Evolutionary conservation across 2,797 vertebrate genomes (phyloP).

Genomic region (Manis javanica): DNA sequence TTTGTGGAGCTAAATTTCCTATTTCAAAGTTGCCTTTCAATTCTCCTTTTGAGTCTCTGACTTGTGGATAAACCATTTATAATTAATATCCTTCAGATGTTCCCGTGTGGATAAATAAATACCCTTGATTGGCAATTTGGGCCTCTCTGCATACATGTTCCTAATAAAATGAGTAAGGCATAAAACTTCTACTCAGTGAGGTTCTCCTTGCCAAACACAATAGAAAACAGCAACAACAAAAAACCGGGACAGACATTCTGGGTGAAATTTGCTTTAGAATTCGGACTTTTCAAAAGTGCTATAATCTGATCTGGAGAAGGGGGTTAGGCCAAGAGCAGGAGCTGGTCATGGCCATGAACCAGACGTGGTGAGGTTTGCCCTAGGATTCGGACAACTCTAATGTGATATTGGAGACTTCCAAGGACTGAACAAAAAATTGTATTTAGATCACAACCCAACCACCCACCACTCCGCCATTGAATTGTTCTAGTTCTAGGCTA

Average conservation of each 20-base stretch:
- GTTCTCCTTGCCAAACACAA: slow-evolving; percentile 20
- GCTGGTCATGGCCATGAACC: not conserved
- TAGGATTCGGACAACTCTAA: not conserved
- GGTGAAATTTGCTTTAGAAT: not conserved
- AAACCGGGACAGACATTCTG: not conserved
- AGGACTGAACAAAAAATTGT: not conserved
- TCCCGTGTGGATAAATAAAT: not conserved
- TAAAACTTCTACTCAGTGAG: not conserved
- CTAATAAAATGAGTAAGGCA: not conserved
- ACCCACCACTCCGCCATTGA: not conserved
- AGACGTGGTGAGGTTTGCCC: not conserved
- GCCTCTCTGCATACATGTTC: not conserved
- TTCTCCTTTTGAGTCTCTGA: not conserved
- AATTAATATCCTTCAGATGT: not conserved
- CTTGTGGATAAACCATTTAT: not conserved
- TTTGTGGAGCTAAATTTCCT: not conserved
- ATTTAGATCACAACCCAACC: not conserved
- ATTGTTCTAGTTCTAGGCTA: not conserved
- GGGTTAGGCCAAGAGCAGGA: not conserved
- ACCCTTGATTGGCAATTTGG: not conserved
- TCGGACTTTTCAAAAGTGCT: not conserved
- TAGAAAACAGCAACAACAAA: not conserved
- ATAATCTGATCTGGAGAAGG: not conserved
- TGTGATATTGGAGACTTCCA: not conserved
- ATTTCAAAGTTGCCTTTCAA: not conserved